Percentiles rank a stretch among this genome's conserved stretches.
These are phyloP conservation scores for Okapia johnstoni DNA, from an alignment of 2,113 vertebrate genomes.

Conservation along the genomic window DNA sequence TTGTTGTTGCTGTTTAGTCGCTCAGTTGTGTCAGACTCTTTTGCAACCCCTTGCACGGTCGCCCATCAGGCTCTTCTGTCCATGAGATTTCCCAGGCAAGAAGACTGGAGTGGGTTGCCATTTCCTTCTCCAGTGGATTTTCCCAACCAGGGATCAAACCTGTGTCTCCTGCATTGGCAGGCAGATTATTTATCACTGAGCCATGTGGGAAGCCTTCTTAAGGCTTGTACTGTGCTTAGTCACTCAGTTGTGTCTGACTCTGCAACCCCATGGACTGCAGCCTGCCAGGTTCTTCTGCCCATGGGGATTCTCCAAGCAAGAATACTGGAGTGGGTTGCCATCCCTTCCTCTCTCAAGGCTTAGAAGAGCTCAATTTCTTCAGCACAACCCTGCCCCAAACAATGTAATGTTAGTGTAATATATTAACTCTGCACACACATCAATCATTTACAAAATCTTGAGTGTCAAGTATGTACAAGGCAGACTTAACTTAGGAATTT, in stretches of 20 bases:
- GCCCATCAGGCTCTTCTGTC: not conserved
- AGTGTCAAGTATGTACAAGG: not conserved
- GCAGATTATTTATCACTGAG: not conserved
- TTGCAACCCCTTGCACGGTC: rapidly evolving
- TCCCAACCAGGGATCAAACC: not conserved
- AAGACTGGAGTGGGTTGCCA: not conserved
- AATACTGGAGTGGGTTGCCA: not conserved
- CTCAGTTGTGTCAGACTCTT: not conserved
- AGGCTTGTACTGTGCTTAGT: not conserved
- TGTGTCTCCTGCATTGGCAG: not conserved
- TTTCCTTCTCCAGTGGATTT: not conserved
- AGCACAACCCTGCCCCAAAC: not conserved
- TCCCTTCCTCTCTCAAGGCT: not conserved
- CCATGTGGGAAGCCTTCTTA: not conserved
- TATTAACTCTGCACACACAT: not conserved
- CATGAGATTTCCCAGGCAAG: not conserved
- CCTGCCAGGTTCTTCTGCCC: not conserved
- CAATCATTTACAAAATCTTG: not conserved
- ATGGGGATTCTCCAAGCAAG: not conserved
- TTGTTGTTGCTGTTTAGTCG: not conserved
- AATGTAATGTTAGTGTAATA: not conserved
- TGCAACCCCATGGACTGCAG: not conserved
- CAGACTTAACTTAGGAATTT: not conserved
- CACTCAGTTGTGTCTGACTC: not conserved
- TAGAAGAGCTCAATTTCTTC: not conserved